A percentile compares a stretch with the other conserved stretches of the same genome.
Evolutionary conservation across 92 coral and sea anemone species (phyloP).

Genomic region (Montipora capitata): DNA sequence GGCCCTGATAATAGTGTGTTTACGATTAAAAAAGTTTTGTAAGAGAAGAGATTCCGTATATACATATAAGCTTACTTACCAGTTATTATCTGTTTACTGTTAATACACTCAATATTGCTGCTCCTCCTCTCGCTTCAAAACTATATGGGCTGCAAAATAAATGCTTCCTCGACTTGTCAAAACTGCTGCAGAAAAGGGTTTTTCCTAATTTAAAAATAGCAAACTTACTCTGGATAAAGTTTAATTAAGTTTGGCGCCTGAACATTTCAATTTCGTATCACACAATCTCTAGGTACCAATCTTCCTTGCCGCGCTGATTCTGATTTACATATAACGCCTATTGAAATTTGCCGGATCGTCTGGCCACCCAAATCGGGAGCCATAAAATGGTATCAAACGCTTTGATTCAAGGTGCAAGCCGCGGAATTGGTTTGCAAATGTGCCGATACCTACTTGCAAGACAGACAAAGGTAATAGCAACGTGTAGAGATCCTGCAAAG

Average conservation of each 20-base stretch:
- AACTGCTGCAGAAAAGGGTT: not conserved
- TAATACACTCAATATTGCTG: too few relatives aligned
- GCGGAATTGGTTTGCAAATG: conserved; percentile 80
- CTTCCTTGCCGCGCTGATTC: not conserved
- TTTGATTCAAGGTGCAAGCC: conserved; percentile 82
- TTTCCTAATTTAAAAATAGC: conserved; percentile 15
- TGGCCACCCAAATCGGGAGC: too few relatives aligned
- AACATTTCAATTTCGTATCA: not conserved
- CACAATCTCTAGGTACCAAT: not conserved
- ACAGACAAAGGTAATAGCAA: conserved; percentile 62
- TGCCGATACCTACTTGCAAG: conserved; percentile 70
- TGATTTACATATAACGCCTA: not conserved
- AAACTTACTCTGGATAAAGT: conserved; percentile 1
- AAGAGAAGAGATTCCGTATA: too few relatives aligned
- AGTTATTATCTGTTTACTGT: too few relatives aligned
- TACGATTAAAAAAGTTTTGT: too few relatives aligned
- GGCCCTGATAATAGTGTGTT: too few relatives aligned
- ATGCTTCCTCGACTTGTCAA: not conserved
- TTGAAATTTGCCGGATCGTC: too few relatives aligned
- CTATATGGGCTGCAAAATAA: too few relatives aligned
- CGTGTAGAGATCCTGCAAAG: conserved; percentile 70
- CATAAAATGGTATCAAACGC: conserved; percentile 20
- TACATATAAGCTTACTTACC: too few relatives aligned
- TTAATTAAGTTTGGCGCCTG: conserved; percentile 30
- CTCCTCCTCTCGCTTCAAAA: not conserved